phyloP scores from a whole-genome alignment of 2,797 vertebrate species.

The Poecilia gillii region DNA sequence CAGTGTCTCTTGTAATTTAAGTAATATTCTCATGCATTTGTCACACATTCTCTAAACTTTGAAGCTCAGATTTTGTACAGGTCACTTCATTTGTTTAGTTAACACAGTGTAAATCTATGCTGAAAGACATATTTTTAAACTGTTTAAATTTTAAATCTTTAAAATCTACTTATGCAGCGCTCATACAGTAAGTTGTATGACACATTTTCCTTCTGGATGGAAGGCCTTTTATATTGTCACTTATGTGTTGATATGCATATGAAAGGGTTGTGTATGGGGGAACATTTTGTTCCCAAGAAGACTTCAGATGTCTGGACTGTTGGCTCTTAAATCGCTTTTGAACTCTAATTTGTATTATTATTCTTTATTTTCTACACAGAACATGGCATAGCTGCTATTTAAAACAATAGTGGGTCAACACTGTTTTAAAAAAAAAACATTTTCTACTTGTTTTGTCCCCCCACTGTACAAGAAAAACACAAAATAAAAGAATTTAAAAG shows the following conservation, averaged over 20 bases:
- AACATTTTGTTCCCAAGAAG: not conserved
- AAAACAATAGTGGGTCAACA: not conserved
- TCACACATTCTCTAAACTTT: not conserved
- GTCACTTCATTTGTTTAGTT: not conserved
- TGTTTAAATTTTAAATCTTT: not conserved
- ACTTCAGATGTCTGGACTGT: not conserved
- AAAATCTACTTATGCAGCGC: not conserved
- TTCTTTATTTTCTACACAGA: not conserved
- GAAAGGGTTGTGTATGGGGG: not conserved
- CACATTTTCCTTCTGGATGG: not conserved
- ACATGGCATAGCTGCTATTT: not conserved
- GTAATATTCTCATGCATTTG: not conserved
- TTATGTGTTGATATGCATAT: not conserved
- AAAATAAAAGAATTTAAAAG: slow-evolving; percentile 63
- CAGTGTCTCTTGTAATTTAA: not conserved
- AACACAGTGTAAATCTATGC: not conserved
- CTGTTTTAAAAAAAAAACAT: slow-evolving; percentile 26
- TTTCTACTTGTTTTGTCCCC: slow-evolving; percentile 42
- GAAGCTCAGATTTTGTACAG: not conserved
- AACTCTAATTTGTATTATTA: not conserved
- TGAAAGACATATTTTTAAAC: not conserved
- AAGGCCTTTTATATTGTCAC: not conserved
- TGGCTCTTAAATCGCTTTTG: not conserved
- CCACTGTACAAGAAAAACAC: slow-evolving; percentile 70
- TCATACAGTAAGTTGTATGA: not conserved